Conservation (phyloP, 1,140 invertebrate genomes). For the Drosophila nigrodunni region DNA sequence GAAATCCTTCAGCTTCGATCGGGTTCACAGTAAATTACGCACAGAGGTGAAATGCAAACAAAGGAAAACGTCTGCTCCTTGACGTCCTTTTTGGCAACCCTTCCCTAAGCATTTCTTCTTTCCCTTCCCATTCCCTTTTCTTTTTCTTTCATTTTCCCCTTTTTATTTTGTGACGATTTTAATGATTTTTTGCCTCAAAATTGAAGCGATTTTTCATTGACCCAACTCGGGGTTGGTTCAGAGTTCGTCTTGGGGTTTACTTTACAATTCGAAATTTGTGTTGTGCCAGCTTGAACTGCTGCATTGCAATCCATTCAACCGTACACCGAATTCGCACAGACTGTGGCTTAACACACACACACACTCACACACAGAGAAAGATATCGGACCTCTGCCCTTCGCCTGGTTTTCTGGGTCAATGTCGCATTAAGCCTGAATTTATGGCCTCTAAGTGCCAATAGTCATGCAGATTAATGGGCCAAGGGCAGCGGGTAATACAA, state of each 20-base stretch:
- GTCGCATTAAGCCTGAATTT: constrained; percentile 71
- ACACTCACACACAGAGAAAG: background rate
- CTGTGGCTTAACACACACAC: constrained; percentile 31
- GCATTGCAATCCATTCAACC: constrained; percentile 68
- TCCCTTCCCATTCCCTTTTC: background rate
- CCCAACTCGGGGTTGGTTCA: constrained; percentile 69
- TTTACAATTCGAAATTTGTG: constrained; percentile 31
- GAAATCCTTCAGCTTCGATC: constrained; percentile 30
- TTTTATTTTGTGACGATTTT: constrained; percentile 74
- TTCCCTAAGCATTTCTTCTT: constrained; percentile 55
- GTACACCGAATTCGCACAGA: constrained; percentile 51
- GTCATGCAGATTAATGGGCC: constrained; percentile 68
- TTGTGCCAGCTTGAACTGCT: constrained; percentile 75
- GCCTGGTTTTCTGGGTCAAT: constrained; percentile 69
- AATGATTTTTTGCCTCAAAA: constrained; percentile 81
- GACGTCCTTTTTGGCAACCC: constrained; percentile 65
- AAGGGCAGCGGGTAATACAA: constrained; percentile 10
- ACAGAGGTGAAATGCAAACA: constrained; percentile 82
- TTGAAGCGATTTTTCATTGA: constrained; percentile 80
- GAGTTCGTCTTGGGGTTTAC: constrained; percentile 61
- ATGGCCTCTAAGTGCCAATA: constrained; percentile 69
- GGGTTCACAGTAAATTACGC: constrained; percentile 83
- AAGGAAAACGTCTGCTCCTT: constrained; percentile 50
- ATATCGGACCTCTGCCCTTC: constrained; percentile 27
- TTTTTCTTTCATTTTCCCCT: constrained; percentile 21